Evolutionary conservation across 2,113 vertebrate species (phyloP).

Genomic region (Hiodon tergisus): DNA sequence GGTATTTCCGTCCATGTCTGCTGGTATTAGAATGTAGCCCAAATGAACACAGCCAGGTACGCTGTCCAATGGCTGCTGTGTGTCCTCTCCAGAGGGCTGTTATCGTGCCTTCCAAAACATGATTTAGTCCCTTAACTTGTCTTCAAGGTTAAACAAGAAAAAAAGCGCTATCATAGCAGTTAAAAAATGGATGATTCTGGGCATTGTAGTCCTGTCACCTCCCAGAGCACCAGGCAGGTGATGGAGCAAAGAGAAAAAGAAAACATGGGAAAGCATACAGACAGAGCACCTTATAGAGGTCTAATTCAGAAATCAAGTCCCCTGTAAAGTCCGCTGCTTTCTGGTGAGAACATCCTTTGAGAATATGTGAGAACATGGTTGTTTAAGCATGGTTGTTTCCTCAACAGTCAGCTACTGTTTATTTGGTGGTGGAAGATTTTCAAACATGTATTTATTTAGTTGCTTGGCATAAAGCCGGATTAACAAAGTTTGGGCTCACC

Average conservation of each 20-base stretch:
- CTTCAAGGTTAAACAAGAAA: conserved; percentile 21
- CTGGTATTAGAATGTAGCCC: neutral
- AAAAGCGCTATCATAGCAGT: no score
- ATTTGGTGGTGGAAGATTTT: no score
- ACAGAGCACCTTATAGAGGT: no score
- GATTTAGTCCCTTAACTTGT: conserved; percentile 32
- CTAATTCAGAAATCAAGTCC: no score
- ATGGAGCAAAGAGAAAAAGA: conserved; percentile 25
- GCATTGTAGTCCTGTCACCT: conserved; percentile 21
- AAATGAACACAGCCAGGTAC: neutral
- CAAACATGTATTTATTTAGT: no score
- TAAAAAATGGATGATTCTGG: conserved; percentile 19
- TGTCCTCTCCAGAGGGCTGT: neutral
- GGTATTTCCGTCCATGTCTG: neutral
- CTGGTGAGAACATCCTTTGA: no score
- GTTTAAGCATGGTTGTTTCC: conserved; percentile 59
- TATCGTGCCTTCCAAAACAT: conserved; percentile 8
- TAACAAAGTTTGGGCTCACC: no score
- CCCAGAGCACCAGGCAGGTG: conserved; percentile 8
- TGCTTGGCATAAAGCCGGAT: no score
- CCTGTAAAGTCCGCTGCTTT: no score
- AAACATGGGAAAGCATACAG: neutral
- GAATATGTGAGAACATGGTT: conserved; percentile 12
- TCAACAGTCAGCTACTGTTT: conserved; percentile 11
- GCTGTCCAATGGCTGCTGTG: neutral